Percentiles rank a stretch among this genome's conserved stretches.
Conservation (phyloP, 1,140 invertebrate species). For the Habropoda laboriosa region DNA sequence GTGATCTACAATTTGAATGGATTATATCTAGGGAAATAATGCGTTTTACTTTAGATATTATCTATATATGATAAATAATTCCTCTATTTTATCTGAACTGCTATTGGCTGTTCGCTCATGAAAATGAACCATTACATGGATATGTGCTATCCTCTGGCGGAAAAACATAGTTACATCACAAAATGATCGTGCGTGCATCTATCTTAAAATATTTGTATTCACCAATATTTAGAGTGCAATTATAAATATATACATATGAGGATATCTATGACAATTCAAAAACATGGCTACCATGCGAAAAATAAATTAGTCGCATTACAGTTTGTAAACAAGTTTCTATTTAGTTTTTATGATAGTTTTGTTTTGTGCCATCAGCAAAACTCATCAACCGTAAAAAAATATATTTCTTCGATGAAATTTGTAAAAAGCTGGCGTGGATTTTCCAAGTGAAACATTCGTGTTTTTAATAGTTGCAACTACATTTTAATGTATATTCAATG, state of each 20-base stretch:
- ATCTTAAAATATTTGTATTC: constrained; percentile 18
- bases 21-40: constrained; percentile 19
- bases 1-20: constrained; percentile 1
- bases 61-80: not conserved
- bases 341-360: constrained; percentile 50
- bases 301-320: constrained; percentile 55
- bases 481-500: constrained; percentile 26
- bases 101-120: not conserved
- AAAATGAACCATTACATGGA: not conserved
- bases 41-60: constrained; percentile 11
- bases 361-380: constrained; percentile 19
- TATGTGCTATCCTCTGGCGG: not conserved
- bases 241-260: constrained; percentile 40
- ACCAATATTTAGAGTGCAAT: constrained; percentile 34
- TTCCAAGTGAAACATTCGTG: constrained; percentile 22
- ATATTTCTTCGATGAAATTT: constrained; percentile 22
- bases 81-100: not conserved
- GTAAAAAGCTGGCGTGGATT: constrained; percentile 3
- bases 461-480: constrained; percentile 20
- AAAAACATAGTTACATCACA: not conserved
- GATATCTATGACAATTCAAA: constrained; percentile 65
- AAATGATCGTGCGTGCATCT: constrained; percentile 5
- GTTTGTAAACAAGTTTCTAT: constrained; percentile 59
- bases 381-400: not conserved
- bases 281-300: constrained; percentile 67